Conservation (phyloP, 2,888 invertebrate species). For the Halictus ligatus region DNA sequence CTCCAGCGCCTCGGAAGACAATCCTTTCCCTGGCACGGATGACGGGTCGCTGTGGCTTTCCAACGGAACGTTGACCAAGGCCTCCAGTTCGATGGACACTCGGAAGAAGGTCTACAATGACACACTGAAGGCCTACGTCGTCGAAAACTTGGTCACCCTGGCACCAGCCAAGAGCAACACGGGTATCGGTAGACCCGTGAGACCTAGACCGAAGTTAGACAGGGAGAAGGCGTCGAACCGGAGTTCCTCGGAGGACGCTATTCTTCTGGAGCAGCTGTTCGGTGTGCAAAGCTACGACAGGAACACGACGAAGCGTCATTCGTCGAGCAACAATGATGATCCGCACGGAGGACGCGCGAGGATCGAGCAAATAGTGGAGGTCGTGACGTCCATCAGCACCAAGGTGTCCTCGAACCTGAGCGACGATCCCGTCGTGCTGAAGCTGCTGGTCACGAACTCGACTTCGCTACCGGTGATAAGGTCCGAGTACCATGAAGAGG, state of each 20-base stretch:
- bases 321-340: constrained; percentile 61
- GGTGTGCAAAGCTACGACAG: constrained; percentile 61
- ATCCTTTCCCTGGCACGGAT: background rate
- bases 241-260: constrained; percentile 58
- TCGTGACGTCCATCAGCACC: constrained; percentile 83
- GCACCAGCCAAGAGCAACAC: constrained; percentile 93
- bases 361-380: constrained; percentile 81
- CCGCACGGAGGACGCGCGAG: constrained; percentile 34
- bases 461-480: constrained; percentile 64
- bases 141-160: constrained; percentile 86
- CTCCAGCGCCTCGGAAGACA: background rate
- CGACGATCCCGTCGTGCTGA: constrained; percentile 74
- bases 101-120: constrained; percentile 79
- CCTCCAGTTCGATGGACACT: constrained; percentile 49
- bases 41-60: constrained; percentile 2
- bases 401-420: constrained; percentile 79
- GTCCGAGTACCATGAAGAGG: constrained; percentile 25
- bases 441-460: constrained; percentile 74
- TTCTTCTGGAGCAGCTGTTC: constrained; percentile 75
- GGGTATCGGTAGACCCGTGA: constrained; percentile 89
- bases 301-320: constrained; percentile 45
- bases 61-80: constrained; percentile 34
- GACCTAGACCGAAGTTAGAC: constrained; percentile 87
- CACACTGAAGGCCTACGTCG: constrained; percentile 78
- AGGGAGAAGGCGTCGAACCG: constrained; percentile 59